Evolutionary conservation across 2,113 vertebrate species (phyloP).

Genomic region (Cercocebus atys): DNA sequence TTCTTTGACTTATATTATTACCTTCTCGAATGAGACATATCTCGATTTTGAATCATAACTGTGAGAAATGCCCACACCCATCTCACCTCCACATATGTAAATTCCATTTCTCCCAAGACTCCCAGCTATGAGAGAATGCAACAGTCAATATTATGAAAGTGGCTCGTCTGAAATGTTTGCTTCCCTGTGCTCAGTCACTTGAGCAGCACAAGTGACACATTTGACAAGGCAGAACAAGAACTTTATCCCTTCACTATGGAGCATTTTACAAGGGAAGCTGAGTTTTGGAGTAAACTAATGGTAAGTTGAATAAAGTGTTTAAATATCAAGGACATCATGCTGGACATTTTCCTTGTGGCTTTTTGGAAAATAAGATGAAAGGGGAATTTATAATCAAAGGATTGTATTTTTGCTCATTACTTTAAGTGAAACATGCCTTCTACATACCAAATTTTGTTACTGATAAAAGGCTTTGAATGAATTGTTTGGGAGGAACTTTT

Average conservation of each 20-base stretch:
- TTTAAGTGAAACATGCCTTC: slow-evolving; percentile 71
- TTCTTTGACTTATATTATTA: slow-evolving; percentile 82
- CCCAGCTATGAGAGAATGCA: slow-evolving; percentile 74
- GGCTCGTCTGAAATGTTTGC: slow-evolving; percentile 74
- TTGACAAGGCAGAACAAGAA: slow-evolving; percentile 73
- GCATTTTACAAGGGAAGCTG: slow-evolving; percentile 79
- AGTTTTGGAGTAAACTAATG: slow-evolving; percentile 84
- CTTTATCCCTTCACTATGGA: slow-evolving; percentile 79
- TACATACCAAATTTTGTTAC: slow-evolving; percentile 58
- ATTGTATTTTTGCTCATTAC: slow-evolving; percentile 67
- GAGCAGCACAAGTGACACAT: slow-evolving; percentile 70
- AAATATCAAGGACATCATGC: slow-evolving; percentile 67
- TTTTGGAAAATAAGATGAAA: slow-evolving; percentile 80
- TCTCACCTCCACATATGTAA: slow-evolving; percentile 73
- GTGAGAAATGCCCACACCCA: slow-evolving; percentile 81
- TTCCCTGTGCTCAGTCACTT: slow-evolving; percentile 74
- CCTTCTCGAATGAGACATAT: slow-evolving; percentile 80
- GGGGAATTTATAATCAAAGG: slow-evolving; percentile 74
- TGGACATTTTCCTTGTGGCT: slow-evolving; percentile 75
- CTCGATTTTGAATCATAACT: slow-evolving; percentile 86
- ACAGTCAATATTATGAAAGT: slow-evolving; percentile 63
- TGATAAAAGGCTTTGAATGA: slow-evolving; percentile 63
- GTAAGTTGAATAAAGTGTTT: slow-evolving; percentile 83
- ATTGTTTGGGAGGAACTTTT: slow-evolving; percentile 61
- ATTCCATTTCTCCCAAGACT: slow-evolving; percentile 80